Percentiles rank a stretch among this genome's conserved stretches.
Conservation (phyloP, 2,113 vertebrate genomes). For the Lagopus leucura region DNA sequence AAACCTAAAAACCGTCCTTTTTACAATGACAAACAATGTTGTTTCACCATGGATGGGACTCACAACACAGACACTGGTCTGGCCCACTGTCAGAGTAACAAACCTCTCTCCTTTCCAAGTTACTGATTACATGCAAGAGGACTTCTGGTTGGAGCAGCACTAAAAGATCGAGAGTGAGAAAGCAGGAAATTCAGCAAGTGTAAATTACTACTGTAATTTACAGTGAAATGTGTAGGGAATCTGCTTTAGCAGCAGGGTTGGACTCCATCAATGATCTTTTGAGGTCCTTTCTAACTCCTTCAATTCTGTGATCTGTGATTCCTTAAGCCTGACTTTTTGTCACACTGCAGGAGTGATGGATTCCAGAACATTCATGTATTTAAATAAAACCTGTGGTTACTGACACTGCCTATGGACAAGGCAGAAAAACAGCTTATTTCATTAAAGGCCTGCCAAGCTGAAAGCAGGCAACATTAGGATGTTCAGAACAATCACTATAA, state of each 20-base stretch:
- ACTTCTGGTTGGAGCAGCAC: background rate
- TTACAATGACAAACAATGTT: background rate
- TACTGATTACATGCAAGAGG: background rate
- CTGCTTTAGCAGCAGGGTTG: too few species aligned
- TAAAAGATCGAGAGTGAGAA: background rate
- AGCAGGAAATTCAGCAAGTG: accelerated
- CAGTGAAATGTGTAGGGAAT: too few species aligned
- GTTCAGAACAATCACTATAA: background rate
- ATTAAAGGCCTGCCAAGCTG: background rate
- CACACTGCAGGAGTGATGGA: background rate
- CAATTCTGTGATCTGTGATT: background rate
- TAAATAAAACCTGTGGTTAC: background rate
- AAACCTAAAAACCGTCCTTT: background rate
- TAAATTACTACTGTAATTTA: background rate
- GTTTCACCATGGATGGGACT: background rate
- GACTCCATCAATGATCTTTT: too few species aligned
- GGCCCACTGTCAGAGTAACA: background rate
- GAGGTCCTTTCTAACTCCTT: too few species aligned
- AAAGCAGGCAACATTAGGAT: background rate
- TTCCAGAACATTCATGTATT: background rate
- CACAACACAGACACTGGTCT: background rate
- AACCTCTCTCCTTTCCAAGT: background rate
- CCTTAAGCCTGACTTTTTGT: background rate
- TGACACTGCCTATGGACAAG: background rate
- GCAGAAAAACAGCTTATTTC: background rate